Evolutionary conservation across 1,140 invertebrate species (phyloP), one percentile per base, ranked within the genome.

Genomic region (Pentalonia nigronervosa): DNA sequence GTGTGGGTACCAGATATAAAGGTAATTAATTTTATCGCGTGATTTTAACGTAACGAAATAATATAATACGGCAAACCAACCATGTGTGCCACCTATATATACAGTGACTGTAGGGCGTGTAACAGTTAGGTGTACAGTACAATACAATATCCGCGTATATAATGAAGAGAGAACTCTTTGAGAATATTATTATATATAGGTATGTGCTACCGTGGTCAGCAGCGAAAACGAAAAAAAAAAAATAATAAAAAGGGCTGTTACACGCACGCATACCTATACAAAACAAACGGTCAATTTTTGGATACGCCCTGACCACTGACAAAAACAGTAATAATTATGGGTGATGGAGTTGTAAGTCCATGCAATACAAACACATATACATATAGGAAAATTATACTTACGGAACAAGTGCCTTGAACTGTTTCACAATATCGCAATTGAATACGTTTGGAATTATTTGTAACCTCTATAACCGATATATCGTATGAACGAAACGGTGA

Each of bases 311-410:
- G 88, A 36, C 14, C 86, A 47, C 88, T 50, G 30, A 89, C n/a
- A 53, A 89, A 89, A 89, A 89, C 47, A 56, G n/a, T 56, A 89
- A 89, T 89, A 89, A 89, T 89, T 89, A 89, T 36, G 50, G 88
- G 88, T 36, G 88, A 50, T 86, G 25, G 30, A 50, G 50, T 23
- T 89, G 21, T n/a, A n/a, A 89, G 88, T 89, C 41, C 88, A 53
- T 56, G 50, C 50, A 23, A 41, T 41, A 89, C 88, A 34, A 41
- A 89, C 88, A 17, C 48, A n/a, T 48, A 23, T 47, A 34, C n/a
- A n/a, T n/a, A n/a, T n/a, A n/a, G n/a, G 48, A 34, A 34, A 89
- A 53, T 89, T 53, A 41, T 41, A 50, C 23, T 47, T 30, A 30
- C 0, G n/a, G 23, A 86, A 86, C 7, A 30, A 86, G 84, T 47